phyloP scores from a whole-genome alignment of 2,113 vertebrate genomes.

The Dascyllus trimaculatus region DNA sequence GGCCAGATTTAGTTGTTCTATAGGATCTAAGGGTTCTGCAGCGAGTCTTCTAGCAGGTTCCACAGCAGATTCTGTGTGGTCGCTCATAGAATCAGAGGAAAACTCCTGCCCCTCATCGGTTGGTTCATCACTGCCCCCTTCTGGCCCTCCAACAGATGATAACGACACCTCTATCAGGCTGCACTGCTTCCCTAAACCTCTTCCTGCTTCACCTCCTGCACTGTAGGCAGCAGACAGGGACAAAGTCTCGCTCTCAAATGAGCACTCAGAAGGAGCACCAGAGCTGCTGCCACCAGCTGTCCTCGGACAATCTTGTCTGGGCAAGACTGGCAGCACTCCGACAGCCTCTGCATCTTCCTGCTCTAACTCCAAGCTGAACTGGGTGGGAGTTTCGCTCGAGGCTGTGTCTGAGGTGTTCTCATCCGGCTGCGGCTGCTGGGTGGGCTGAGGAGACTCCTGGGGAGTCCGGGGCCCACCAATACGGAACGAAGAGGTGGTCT shows the following conservation, averaged over 20 bases:
- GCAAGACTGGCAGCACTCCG: constrained; percentile 36
- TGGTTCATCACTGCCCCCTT: constrained; percentile 74
- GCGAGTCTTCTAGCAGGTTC: constrained; percentile 6
- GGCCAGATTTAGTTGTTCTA: constrained; percentile 29
- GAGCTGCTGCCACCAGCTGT: constrained; percentile 77
- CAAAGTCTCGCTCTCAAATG: constrained; percentile 83
- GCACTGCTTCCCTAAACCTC: constrained; percentile 43
- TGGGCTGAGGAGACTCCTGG: constrained; percentile 51
- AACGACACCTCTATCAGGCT: constrained; percentile 85
- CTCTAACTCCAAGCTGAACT: constrained; percentile 84
- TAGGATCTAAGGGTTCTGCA: constrained; percentile 27
- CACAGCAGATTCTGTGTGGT: constrained; percentile 79
- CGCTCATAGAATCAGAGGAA: constrained; percentile 88
- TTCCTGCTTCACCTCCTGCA: constrained; percentile 46
- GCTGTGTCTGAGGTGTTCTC: constrained; percentile 80
- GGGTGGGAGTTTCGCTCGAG: constrained; percentile 82
- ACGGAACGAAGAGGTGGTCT: constrained; percentile 91
- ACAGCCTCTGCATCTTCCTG: constrained; percentile 58
- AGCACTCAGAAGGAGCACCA: constrained; percentile 84
- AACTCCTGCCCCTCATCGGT: constrained; percentile 83
- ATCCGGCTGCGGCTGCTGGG: constrained; percentile 44
- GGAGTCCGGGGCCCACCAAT: constrained; percentile 81
- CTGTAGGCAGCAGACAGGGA: constrained; percentile 67
- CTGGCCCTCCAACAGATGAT: constrained; percentile 76
- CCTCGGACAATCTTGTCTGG: constrained; percentile 24